Base-by-base conservation (phyloP, 2,113 vertebrate species). In the Dipodomys spectabilis region DNA sequence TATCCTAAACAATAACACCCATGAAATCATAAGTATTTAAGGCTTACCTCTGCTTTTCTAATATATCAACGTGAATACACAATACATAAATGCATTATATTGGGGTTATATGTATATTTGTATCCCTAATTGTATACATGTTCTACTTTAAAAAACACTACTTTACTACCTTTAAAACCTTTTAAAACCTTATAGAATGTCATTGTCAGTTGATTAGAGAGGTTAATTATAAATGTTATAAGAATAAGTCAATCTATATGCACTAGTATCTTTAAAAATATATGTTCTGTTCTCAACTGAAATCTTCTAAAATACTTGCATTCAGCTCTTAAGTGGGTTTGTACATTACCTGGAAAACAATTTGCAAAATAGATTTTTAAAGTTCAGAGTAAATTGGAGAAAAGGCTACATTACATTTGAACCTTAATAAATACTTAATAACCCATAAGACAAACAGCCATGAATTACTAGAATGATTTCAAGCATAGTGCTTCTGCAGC, bases 381-480 rank as follows among this genome's bases (percentile, higher is more conserved):
- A 95, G 93, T 44, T 81, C 90, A 96, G 73, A 86, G 90, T 97
- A 97, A 97, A 97, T 91, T 79, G 91, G 95, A 96, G 95, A 97
- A 96, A 96, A 95, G 95, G 94, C 96, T 16, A 53, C 22, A 67
- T 80, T 96, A 94, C 72, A 96, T 96, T 96, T 96, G 96, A 97
- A 96, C 95, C 97, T 95, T 97, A 97, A 95, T 97, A 97, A 96
- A 97, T 94, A 97, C 64, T 84, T 97, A 95, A 90, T 96, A 97
- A 88, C 77, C 83, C 96, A 82, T 68, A 97, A 97, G 78, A 95
- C 93, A 96, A 92, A 95, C 93, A 67, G 49, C 35, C 87, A 72
- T 91, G 94, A 88, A 96, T 77, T 82, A 93, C 88, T 97, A 97
- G 84, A 77, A 94, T 95, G 83, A 90, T 96, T 96, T 72, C 30